These are phyloP conservation scores for Noctua comes DNA, from an alignment of 2,888 invertebrate species.

Conservation along the genomic window DNA sequence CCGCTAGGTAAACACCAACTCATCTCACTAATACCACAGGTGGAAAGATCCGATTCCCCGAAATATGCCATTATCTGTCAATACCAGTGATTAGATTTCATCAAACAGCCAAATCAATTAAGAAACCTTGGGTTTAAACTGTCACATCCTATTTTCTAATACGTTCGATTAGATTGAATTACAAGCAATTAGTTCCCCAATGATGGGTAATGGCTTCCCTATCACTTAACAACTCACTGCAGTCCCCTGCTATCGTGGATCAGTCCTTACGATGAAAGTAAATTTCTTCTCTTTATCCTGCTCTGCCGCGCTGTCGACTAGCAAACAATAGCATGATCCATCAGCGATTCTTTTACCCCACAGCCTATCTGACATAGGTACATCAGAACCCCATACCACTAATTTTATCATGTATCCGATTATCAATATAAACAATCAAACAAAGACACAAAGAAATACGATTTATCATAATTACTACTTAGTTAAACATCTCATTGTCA, in stretches of 20 bases:
- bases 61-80: slow-evolving; percentile 42
- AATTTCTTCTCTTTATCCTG: not conserved
- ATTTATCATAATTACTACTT: not conserved
- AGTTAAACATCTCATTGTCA: not conserved
- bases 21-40: slow-evolving; percentile 55
- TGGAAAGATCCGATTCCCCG: slow-evolving; percentile 42
- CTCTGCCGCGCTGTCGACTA: not conserved
- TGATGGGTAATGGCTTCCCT: not conserved
- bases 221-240: not conserved
- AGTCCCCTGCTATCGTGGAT: not conserved
- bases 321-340: not conserved
- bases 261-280: not conserved
- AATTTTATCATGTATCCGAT: no score
- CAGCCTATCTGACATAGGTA: not conserved
- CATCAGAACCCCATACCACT: not conserved
- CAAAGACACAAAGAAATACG: not conserved
- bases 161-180: not conserved
- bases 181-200: not conserved
- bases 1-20: slow-evolving; percentile 66
- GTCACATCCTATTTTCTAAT: slow-evolving; percentile 20
- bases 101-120: slow-evolving; percentile 37
- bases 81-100: slow-evolving; percentile 33
- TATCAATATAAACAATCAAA: not conserved
- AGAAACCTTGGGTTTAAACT: slow-evolving; percentile 26
- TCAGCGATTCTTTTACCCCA: not conserved